These are phyloP conservation scores for Coryphaenoides rupestris DNA, from an alignment of 2,113 vertebrate species.

Conservation along the genomic window DNA sequence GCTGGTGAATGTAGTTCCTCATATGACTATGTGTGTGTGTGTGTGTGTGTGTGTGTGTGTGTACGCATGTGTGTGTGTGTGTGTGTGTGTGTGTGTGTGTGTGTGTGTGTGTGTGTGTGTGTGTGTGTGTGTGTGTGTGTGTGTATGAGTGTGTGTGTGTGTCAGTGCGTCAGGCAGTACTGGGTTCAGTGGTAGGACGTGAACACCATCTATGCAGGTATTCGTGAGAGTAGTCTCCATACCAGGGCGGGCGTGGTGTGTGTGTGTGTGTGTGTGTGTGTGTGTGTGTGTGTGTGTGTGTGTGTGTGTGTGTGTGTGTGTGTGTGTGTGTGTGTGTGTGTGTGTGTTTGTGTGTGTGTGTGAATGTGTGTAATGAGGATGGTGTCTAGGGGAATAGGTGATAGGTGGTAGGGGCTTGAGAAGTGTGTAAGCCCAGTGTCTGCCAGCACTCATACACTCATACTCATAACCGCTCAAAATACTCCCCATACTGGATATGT, in stretches of 20 bases:
- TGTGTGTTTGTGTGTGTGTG: constrained; percentile 10
- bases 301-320: constrained; percentile 10
- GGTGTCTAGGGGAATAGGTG: no score
- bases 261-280: neutral
- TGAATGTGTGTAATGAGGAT: constrained; percentile 5
- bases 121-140: constrained; percentile 18
- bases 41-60: constrained; percentile 26
- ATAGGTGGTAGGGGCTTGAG: no score
- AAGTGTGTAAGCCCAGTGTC: no score
- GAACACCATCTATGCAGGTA: constrained; percentile 69
- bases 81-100: constrained; percentile 24
- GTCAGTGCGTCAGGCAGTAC: constrained; percentile 45
- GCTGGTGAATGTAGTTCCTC: constrained; percentile 26
- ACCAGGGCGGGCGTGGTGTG: constrained; percentile 21
- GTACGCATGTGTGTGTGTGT: constrained; percentile 19
- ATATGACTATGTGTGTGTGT: constrained; percentile 25
- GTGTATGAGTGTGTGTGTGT: constrained; percentile 27
- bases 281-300: constrained; percentile 12
- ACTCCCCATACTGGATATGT: no score
- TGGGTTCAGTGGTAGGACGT: constrained; percentile 73
- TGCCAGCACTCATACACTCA: no score
- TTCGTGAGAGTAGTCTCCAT: constrained; percentile 72
- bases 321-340: constrained; percentile 10
- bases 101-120: constrained; percentile 14
- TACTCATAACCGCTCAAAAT: no score